phyloP scores from a whole-genome alignment of 2,888 invertebrate genomes.

The Nineta flava region DNA sequence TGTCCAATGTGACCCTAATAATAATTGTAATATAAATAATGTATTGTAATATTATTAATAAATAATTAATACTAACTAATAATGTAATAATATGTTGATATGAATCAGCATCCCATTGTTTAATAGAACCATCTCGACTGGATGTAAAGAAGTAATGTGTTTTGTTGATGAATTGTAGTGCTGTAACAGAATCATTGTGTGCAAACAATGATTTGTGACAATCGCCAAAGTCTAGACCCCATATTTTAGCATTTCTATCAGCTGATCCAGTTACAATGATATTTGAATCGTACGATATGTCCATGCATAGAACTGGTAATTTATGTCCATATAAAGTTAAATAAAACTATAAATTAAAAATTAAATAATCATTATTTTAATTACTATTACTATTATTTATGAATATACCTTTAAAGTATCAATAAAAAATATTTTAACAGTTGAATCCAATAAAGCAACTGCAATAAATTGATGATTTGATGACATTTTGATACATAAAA shows the following conservation, averaged over 20 bases:
- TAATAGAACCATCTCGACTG: constrained; percentile 85
- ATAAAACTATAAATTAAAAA: constrained; percentile 54
- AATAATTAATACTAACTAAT: constrained; percentile 37
- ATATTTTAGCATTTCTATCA: constrained; percentile 90
- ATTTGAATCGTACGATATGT: constrained; percentile 77
- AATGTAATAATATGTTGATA: constrained; percentile 82
- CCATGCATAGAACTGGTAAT: constrained; percentile 82
- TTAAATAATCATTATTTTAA: too few species aligned
- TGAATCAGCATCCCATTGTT: constrained; percentile 93
- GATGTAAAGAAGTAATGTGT: constrained; percentile 90
- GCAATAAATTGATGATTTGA: constrained; percentile 79
- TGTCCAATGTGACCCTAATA: constrained; percentile 68
- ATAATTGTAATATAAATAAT: not conserved
- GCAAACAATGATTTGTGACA: constrained; percentile 91
- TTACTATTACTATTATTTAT: too few species aligned
- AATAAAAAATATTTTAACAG: constrained; percentile 87
- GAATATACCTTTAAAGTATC: constrained; percentile 94
- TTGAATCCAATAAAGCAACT: constrained; percentile 79
- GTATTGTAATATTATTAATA: not conserved
- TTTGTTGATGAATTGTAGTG: constrained; percentile 72
- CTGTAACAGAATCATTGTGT: constrained; percentile 88
- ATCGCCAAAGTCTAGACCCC: constrained; percentile 99
- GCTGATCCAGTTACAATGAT: constrained; percentile 88
- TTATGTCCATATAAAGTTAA: constrained; percentile 92
- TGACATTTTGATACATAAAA: constrained; percentile 67